phyloP scores from a whole-genome alignment of 2,888 invertebrate genomes.

The Tetramorium bicarinatum region DNA sequence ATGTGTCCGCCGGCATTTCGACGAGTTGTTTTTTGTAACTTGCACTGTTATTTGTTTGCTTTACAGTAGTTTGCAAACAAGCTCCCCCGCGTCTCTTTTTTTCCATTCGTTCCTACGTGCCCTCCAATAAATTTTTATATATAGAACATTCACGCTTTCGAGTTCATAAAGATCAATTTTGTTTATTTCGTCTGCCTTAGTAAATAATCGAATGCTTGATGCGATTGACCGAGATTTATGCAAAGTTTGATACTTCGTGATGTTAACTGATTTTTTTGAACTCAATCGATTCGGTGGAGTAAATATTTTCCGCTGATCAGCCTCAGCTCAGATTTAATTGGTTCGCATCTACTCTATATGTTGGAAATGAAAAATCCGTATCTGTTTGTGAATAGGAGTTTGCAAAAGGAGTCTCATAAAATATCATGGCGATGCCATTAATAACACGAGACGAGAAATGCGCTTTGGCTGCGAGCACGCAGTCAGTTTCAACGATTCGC shows the following conservation, averaged over 20 bases:
- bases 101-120: not conserved
- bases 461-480: conserved; percentile 63
- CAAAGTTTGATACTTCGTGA: conserved; percentile 6
- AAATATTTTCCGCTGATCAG: conserved; percentile 38
- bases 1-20: conserved; percentile 43
- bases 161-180: conserved; percentile 5
- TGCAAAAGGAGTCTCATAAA: conserved; percentile 73
- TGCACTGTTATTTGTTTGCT: conserved; percentile 49
- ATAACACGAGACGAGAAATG: conserved; percentile 74
- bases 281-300: not conserved
- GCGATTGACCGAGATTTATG: not conserved
- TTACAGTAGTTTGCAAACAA: conserved; percentile 28
- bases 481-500: conserved; percentile 47
- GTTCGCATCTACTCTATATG: conserved; percentile 52
- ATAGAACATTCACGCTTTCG: not conserved
- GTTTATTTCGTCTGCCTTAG: not conserved
- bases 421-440: conserved; percentile 74
- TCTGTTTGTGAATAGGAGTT: conserved; percentile 72
- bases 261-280: conserved; percentile 24
- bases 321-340: conserved; percentile 73
- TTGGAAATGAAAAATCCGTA: conserved; percentile 58
- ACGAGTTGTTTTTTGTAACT: conserved; percentile 50
- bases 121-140: conserved; percentile 13
- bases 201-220: not conserved
- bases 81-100: not conserved